Percentiles rank a stretch among this genome's conserved stretches.
Evolutionary conservation across 2,888 invertebrate species (phyloP).

Genomic region (Merodon equestris): DNA sequence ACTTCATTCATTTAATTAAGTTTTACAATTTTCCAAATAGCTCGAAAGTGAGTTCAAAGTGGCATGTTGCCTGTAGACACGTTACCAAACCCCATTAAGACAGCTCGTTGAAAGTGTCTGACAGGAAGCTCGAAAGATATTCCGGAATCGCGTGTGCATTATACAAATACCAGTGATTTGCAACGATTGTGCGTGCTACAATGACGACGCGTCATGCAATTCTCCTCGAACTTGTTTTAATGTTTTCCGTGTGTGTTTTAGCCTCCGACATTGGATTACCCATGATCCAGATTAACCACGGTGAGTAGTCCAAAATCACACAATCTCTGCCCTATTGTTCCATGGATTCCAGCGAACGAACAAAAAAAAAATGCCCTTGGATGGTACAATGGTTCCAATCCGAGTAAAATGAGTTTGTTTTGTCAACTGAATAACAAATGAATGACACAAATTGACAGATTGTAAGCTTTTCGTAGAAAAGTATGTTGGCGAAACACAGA

Average conservation of each 20-base stretch:
- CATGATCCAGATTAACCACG: slow-evolving; percentile 77
- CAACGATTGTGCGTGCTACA: slow-evolving; percentile 65
- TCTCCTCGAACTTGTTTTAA: slow-evolving; percentile 28
- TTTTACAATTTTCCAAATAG: slow-evolving; percentile 42
- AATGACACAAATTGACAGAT: slow-evolving; percentile 40
- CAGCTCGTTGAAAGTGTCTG: slow-evolving; percentile 47
- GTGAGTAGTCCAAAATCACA: slow-evolving; percentile 71
- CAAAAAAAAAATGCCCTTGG: slow-evolving; percentile 51
- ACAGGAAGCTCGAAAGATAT: slow-evolving; percentile 29
- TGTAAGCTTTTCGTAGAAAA: slow-evolving; percentile 45
- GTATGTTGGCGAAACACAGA: background rate
- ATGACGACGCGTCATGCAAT: slow-evolving; percentile 50
- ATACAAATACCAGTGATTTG: slow-evolving; percentile 52
- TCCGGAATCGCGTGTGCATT: slow-evolving; percentile 5
- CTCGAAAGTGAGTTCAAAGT: slow-evolving; percentile 1
- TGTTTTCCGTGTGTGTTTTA: slow-evolving; percentile 24
- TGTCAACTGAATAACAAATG: slow-evolving; percentile 31
- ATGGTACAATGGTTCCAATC: slow-evolving; percentile 13
- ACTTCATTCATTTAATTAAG: slow-evolving; percentile 25
- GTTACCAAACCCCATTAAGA: slow-evolving; percentile 17
- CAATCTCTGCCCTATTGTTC: slow-evolving; percentile 8
- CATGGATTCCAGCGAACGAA: background rate
- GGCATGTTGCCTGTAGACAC: slow-evolving; percentile 8
- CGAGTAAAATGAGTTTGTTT: no score
- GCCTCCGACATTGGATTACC: slow-evolving; percentile 73